phyloP scores from a whole-genome alignment of 2,797 vertebrate genomes.

The Chelonia mydas region DNA sequence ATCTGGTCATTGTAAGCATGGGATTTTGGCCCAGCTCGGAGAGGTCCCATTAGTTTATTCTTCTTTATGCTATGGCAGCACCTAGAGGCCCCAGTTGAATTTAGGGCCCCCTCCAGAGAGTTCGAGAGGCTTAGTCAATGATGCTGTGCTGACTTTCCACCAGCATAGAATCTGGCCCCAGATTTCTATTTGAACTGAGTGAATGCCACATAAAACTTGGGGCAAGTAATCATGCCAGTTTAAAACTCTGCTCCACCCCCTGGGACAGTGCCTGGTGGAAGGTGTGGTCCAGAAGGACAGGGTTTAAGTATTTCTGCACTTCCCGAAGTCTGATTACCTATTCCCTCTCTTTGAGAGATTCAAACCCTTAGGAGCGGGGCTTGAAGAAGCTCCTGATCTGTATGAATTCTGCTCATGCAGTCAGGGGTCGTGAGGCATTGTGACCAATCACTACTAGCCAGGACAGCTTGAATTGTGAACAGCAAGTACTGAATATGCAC shows the following conservation, averaged over 20 bases:
- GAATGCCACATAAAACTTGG: not conserved
- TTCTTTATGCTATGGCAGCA: not conserved
- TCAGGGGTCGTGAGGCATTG: not conserved
- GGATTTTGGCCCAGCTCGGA: not conserved
- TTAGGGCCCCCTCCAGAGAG: not conserved
- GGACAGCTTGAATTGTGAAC: not conserved
- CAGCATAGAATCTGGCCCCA: not conserved
- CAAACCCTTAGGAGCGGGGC: not conserved
- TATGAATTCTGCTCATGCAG: not conserved
- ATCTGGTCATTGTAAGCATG: not conserved
- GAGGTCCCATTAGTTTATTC: not conserved
- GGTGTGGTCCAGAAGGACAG: not conserved
- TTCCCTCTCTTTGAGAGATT: not conserved
- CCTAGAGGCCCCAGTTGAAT: not conserved
- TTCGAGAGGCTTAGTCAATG: not conserved
- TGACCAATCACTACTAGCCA: not conserved
- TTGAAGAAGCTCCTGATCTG: not conserved
- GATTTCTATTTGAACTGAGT: not conserved
- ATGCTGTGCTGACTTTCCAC: not conserved
- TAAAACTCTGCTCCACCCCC: not conserved
- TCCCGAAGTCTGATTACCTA: not conserved
- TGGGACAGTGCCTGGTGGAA: not conserved
- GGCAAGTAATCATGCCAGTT: not conserved
- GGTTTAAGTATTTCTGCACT: not conserved
- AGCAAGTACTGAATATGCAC: not conserved